phyloP scores from a whole-genome alignment of 2,113 vertebrate species.

The Garra rufa region DNA sequence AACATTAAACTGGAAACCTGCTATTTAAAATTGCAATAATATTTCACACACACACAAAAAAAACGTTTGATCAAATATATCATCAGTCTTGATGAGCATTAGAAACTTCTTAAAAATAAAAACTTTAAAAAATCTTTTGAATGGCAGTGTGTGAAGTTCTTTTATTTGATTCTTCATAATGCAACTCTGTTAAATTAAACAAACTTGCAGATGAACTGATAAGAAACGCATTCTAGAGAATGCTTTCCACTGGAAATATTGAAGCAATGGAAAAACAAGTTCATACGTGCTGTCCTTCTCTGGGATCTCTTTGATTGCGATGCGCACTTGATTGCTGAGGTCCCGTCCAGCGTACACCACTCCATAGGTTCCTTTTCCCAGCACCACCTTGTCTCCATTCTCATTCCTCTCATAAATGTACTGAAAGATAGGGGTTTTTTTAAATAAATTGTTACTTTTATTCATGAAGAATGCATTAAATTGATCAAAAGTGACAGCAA shows the following conservation, averaged over 20 bases:
- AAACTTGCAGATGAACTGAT: not conserved
- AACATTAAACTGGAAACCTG: too few relatives aligned
- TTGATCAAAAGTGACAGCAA: not conserved
- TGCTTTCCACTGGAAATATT: not conserved
- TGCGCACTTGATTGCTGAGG: slow-evolving; percentile 86
- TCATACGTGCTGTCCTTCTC: slow-evolving; percentile 88
- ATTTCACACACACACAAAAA: too few relatives aligned
- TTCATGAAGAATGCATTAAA: not conserved
- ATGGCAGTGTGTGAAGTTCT: too few relatives aligned
- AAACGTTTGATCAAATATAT: too few relatives aligned
- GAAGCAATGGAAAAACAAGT: not conserved
- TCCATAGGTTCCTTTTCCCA: slow-evolving; percentile 90
- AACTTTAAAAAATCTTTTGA: too few relatives aligned
- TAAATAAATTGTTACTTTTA: not conserved
- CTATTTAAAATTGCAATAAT: too few relatives aligned
- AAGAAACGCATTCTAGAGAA: not conserved
- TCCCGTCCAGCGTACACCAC: slow-evolving; percentile 90
- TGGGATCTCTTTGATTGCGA: slow-evolving; percentile 94
- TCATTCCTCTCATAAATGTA: slow-evolving; percentile 86
- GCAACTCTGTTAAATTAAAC: not conserved
- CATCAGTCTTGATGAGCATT: too few relatives aligned
- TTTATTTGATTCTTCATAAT: not conserved
- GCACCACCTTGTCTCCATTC: slow-evolving; percentile 80
- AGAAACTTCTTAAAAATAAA: too few relatives aligned
- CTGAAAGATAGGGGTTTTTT: slow-evolving; percentile 68